A percentile compares a stretch with the other conserved stretches of the same genome.
Conservation (phyloP, 2,888 invertebrate genomes). For the Achlya flavicornis region DNA sequence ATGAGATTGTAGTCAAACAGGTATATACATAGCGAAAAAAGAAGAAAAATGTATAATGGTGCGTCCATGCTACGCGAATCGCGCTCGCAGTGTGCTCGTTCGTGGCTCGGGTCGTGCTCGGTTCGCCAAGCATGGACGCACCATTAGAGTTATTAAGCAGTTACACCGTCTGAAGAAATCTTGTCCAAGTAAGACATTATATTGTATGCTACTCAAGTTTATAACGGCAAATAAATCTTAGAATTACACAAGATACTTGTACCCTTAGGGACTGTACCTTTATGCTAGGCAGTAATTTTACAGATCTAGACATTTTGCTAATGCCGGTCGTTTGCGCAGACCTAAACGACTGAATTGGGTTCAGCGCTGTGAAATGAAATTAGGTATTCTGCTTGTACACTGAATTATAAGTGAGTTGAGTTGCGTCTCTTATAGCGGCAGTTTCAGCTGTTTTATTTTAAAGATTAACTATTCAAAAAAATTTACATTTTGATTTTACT, state of each 20-base stretch:
- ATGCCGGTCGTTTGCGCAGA: slow-evolving; percentile 13
- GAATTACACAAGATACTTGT: background rate
- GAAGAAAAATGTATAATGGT: too few species aligned
- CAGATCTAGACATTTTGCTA: slow-evolving; percentile 15
- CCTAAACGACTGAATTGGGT: slow-evolving; percentile 6
- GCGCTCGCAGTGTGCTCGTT: too few species aligned
- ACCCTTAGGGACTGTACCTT: slow-evolving; percentile 5
- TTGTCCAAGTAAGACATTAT: background rate
- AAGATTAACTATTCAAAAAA: background rate
- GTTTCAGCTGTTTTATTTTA: background rate
- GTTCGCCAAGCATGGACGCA: too few species aligned
- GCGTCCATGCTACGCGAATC: too few species aligned
- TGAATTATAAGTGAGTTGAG: slow-evolving; percentile 9
- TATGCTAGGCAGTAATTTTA: slow-evolving; percentile 11
- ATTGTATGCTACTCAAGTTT: slow-evolving; percentile 1
- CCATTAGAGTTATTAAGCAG: background rate
- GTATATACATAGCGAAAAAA: too few species aligned
- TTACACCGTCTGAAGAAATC: background rate
- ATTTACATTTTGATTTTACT: too few species aligned
- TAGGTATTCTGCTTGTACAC: slow-evolving; percentile 14
- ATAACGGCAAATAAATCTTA: background rate
- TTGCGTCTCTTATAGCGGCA: background rate
- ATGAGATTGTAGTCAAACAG: too few species aligned
- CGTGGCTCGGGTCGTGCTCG: too few species aligned
- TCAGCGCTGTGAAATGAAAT: slow-evolving; percentile 14